Evolutionary conservation across 2,888 invertebrate species (phyloP).

Genomic region (Hypsopygia costalis): DNA sequence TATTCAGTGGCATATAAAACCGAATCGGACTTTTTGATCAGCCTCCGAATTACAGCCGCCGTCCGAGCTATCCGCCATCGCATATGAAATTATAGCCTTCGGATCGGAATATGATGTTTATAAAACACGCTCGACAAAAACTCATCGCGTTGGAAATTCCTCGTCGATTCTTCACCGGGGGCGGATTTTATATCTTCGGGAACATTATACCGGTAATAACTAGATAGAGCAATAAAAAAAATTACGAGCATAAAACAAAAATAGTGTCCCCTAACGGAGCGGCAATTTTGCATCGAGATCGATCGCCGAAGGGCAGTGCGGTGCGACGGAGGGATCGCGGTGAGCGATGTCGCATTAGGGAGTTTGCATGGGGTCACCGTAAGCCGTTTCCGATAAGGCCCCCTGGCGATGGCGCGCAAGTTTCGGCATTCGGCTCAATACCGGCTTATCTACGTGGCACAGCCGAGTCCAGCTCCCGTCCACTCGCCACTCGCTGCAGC

Average conservation of each 20-base stretch:
- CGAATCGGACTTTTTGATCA: constrained; percentile 55
- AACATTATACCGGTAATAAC: background rate
- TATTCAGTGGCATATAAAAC: constrained; percentile 67
- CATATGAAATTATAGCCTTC: background rate
- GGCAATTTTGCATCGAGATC: constrained; percentile 76
- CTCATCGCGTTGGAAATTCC: background rate
- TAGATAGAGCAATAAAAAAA: constrained; percentile 55
- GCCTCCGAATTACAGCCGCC: constrained; percentile 12
- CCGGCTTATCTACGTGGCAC: constrained; percentile 70
- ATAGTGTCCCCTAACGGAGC: constrained; percentile 49
- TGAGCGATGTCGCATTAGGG: constrained; percentile 73
- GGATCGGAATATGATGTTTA: constrained; percentile 4
- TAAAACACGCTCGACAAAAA: background rate
- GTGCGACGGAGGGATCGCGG: constrained; percentile 38
- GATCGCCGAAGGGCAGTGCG: constrained; percentile 54
- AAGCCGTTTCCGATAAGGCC: constrained; percentile 81
- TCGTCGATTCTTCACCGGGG: background rate
- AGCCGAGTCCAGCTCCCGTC: constrained; percentile 35
- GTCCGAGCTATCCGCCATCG: background rate
- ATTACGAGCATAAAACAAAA: constrained; percentile 63
- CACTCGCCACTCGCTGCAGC: constrained; percentile 40
- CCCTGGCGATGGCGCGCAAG: constrained; percentile 44
- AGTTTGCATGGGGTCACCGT: constrained; percentile 76
- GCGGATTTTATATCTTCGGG: background rate
- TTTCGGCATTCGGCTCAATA: constrained; percentile 56